phyloP scores from a whole-genome alignment of 23 tunicate species.

The Ascidia mentula region DNA sequence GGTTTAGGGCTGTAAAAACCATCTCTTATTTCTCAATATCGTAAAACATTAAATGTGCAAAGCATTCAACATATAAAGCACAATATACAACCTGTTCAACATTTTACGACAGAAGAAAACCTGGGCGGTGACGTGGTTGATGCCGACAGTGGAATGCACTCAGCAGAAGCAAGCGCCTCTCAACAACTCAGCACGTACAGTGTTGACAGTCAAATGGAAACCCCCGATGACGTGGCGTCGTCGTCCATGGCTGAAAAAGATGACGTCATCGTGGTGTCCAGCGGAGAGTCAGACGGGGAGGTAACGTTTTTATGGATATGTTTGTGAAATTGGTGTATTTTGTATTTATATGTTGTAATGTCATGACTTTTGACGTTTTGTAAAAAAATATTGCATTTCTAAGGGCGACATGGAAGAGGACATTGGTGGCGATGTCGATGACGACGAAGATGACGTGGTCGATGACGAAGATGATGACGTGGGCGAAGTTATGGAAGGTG shows the following conservation, averaged over 20 bases:
- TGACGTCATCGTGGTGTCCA: slow-evolving; percentile 63
- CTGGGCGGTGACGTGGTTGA: neutral
- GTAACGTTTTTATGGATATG: neutral
- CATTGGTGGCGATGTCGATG: slow-evolving; percentile 21
- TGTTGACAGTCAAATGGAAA: neutral
- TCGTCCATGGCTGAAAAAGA: slow-evolving; percentile 43
- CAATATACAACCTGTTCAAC: too few species aligned
- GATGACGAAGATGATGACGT: slow-evolving; percentile 21
- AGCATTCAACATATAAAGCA: too few species aligned
- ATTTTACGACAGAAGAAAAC: neutral
- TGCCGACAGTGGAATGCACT: neutral
- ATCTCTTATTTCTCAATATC: too few species aligned
- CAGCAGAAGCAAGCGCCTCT: neutral
- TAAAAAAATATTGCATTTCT: neutral
- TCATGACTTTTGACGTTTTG: neutral
- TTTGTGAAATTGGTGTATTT: neutral
- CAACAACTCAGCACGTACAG: neutral
- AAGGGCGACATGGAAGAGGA: neutral
- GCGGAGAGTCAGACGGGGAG: slow-evolving; percentile 24
- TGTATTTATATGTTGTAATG: neutral
- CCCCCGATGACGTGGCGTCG: slow-evolving; percentile 46
- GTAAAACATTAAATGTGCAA: too few species aligned
- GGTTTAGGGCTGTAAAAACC: too few species aligned
- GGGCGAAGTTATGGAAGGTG: slow-evolving; percentile 6
- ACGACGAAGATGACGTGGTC: slow-evolving; percentile 7